Base-by-base conservation (phyloP, 2,888 invertebrate species). In the Alsophila aescularia region DNA sequence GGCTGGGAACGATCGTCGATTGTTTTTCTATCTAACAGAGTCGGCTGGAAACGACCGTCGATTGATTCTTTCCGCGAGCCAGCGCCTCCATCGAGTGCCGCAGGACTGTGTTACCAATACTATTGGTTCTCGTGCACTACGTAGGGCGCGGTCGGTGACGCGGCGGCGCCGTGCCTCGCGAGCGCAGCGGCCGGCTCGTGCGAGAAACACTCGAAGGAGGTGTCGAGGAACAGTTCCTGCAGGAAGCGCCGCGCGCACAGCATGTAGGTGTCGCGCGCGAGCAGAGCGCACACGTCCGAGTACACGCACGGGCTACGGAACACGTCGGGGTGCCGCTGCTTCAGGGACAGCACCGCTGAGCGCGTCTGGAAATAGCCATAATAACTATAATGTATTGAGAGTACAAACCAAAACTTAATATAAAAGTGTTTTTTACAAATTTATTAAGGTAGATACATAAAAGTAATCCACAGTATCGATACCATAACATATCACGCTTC, bases 161-260 rank as follows among this genome's bases (percentile, higher is more conserved):
- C 35, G 15, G 62, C 31, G 42, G 49, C 61, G 58, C 60, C 39
- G 54, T 81, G 88, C 0, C 87, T 67, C 2, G 83, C 70, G 13
- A 94, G 76, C 8, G 94, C 83, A 2, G 87, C 85, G 40, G 83
- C 71, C 0, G 94, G 92, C 58, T 93, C 93, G 16, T 72, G 69
- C 37, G 87, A 83, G 67, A 95, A 93, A 62, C 91, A 92, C 42
- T 95, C 95, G 77, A 96, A 97, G 73, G 93, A 92, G 16, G 96
- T 93, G 76, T 98, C 98, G 44, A 97, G 93, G 85, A 99, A 99
- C 31, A 99, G 92, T 83, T 99, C 99, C 81, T 99, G 98, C 24
- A 99, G 91, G 83, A 98, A 97, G 51, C 98, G 93, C 9, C 98
- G 93, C 2, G 97, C 95, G 58, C 94, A 93, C 75, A 98, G 91